Evolutionary conservation across 2,797 vertebrate genomes (phyloP).

Genomic region (Fratercula arctica): DNA sequence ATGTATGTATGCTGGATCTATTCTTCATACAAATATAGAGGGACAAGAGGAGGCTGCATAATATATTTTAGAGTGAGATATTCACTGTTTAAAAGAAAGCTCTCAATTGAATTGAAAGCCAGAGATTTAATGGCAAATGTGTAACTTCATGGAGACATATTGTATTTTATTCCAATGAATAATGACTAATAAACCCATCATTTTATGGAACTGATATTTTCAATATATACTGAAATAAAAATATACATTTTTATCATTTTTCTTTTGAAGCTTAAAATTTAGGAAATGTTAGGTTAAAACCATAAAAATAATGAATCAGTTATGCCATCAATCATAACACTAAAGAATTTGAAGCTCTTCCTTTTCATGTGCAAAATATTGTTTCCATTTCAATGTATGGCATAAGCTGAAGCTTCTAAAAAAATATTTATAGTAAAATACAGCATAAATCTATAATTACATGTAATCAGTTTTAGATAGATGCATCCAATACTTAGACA

Average conservation of each 20-base stretch:
- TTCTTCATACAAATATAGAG: background rate
- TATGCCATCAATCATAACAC: constrained; percentile 41
- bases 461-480: constrained; percentile 54
- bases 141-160: background rate
- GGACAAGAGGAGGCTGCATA: background rate
- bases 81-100: constrained; percentile 21
- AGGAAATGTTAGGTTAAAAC: constrained; percentile 40
- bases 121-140: background rate
- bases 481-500: constrained; percentile 9
- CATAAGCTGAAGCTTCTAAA: constrained; percentile 51
- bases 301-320: constrained; percentile 6
- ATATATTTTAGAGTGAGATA: background rate
- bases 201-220: background rate
- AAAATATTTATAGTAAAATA: constrained; percentile 69
- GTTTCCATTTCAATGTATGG: constrained; percentile 30
- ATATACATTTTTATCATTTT: background rate
- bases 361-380: constrained; percentile 43
- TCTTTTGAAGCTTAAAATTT: constrained; percentile 20
- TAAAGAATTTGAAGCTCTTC: constrained; percentile 40
- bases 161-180: background rate
- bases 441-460: constrained; percentile 40
- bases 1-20: background rate
- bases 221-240: constrained; percentile 37
- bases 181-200: constrained; percentile 6
- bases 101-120: constrained; percentile 1